Evolutionary conservation across 2,797 vertebrate genomes (phyloP).

Genomic region (Lepus townsendii): DNA sequence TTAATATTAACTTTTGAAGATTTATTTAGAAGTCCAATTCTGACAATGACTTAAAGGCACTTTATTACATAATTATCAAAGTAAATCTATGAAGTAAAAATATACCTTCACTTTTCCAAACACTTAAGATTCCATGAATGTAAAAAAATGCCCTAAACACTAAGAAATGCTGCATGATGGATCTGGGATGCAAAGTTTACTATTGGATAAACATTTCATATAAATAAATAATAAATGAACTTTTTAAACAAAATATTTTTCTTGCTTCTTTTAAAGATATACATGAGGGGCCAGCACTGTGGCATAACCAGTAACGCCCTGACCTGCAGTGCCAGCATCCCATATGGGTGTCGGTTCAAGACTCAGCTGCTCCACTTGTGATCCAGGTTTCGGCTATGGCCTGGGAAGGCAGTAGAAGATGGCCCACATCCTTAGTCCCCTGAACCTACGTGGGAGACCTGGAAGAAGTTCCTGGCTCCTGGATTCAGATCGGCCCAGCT

Average conservation of each 20-base stretch:
- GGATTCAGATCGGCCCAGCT: no score
- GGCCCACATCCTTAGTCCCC: no score
- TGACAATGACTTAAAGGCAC: background rate
- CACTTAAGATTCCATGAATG: background rate
- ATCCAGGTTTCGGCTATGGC: no score
- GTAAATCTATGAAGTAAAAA: background rate
- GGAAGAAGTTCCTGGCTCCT: no score
- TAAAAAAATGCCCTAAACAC: background rate
- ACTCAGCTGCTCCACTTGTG: no score
- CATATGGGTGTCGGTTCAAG: no score
- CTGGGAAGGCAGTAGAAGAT: no score
- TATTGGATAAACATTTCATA: background rate
- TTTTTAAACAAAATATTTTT: background rate
- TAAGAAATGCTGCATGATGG: background rate
- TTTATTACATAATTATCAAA: slow-evolving; percentile 25
- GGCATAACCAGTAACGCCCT: no score
- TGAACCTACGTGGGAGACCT: no score
- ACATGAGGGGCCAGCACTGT: background rate
- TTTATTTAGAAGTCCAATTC: background rate
- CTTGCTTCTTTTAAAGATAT: slow-evolving; percentile 19
- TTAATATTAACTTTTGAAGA: slow-evolving; percentile 22
- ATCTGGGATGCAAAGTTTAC: background rate
- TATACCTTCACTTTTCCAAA: background rate
- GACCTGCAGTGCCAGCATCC: no score
- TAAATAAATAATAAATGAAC: slow-evolving; percentile 36